These are phyloP conservation scores for Chaunax sp. DNA, from an alignment of 2,797 vertebrate species.

Conservation along the genomic window DNA sequence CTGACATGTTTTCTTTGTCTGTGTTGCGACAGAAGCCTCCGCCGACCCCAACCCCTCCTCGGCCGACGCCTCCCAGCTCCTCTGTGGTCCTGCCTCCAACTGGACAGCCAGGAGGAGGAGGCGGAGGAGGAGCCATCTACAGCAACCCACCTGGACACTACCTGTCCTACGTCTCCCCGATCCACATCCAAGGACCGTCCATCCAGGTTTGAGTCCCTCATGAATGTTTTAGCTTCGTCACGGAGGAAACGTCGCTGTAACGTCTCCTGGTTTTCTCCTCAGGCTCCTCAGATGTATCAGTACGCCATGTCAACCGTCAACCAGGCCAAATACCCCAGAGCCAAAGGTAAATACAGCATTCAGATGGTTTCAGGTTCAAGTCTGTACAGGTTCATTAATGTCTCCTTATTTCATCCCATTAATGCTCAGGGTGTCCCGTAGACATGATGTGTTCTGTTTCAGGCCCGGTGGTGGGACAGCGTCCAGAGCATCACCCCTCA, in stretches of 20 bases:
- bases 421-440: too few species aligned
- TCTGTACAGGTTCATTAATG: conserved; percentile 35
- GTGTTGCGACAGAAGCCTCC: conserved; percentile 78
- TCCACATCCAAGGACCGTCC: conserved; percentile 85
- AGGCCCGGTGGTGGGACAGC: conserved; percentile 85
- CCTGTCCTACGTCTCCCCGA: conserved; percentile 86
- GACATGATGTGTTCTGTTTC: background rate
- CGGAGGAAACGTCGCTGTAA: background rate
- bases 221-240: too few species aligned
- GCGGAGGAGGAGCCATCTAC: conserved; percentile 79
- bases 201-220: conserved; percentile 78
- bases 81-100: conserved; percentile 83
- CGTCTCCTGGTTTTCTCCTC: background rate
- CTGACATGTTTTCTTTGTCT: accelerated
- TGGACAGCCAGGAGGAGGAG: conserved; percentile 75
- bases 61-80: conserved; percentile 84
- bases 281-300: conserved; percentile 89
- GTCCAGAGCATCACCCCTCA: conserved; percentile 86
- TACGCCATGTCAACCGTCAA: conserved; percentile 86
- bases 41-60: conserved; percentile 79
- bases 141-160: conserved; percentile 79
- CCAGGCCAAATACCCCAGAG: conserved; percentile 87
- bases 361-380: too few species aligned
- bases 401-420: too few species aligned
- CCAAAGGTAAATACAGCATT: too few species aligned